Conservation (phyloP, 2,113 vertebrate genomes). For the Chloropsis hardwickii region DNA sequence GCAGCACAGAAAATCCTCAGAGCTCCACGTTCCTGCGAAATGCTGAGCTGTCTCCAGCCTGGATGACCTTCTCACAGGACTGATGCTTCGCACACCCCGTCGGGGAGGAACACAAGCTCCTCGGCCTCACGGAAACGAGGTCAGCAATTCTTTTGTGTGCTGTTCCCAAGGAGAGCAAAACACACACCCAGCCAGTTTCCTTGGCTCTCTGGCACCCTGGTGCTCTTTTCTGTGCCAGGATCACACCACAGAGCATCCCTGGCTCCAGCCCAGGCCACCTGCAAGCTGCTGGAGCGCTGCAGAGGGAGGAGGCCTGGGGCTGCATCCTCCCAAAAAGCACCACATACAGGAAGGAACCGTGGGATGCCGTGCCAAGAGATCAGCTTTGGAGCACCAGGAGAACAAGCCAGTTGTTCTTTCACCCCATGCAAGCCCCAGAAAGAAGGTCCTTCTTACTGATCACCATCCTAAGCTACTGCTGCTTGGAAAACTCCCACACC, state of each 20-base stretch:
- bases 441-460: not conserved
- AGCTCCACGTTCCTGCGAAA: not conserved
- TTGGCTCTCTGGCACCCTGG: not conserved
- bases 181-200: rapidly evolving
- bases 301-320: not conserved
- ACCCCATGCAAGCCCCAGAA: not conserved
- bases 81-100: not conserved
- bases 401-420: not conserved
- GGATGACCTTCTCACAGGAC: not conserved
- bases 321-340: not conserved
- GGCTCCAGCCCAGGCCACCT: not conserved
- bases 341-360: rapidly evolving
- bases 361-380: not conserved
- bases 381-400: not conserved
- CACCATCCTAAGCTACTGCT: not conserved
- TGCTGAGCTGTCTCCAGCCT: not conserved
- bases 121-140: not conserved
- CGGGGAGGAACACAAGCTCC: not conserved
- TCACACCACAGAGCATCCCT: not conserved
- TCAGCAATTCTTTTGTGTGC: not conserved
- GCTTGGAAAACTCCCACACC: not conserved
- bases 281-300: not conserved
- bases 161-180: not conserved
- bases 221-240: not conserved
- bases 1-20: not conserved